Conservation (phyloP, 2,113 vertebrate species). For the Penelope pileata region DNA sequence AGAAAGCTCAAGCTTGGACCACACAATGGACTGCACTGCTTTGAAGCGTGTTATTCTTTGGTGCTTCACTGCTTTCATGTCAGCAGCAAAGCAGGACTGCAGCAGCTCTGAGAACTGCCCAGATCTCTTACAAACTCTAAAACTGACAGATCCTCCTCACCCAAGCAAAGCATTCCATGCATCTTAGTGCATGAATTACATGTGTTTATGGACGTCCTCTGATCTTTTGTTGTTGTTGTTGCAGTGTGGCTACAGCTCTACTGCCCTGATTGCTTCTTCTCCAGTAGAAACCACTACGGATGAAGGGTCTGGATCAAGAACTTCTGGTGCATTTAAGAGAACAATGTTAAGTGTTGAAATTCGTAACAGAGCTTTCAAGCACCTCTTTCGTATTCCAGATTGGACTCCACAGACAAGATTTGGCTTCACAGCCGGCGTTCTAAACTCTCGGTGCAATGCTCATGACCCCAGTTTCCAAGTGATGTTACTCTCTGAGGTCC, state of each 20-base stretch:
- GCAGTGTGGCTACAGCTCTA: neutral
- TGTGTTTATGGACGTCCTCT: rapidly evolving
- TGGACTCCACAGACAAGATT: neutral
- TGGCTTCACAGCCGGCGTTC: neutral
- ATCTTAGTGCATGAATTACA: neutral
- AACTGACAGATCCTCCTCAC: neutral
- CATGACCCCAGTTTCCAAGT: neutral
- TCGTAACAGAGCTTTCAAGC: neutral
- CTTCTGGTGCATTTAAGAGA: neutral
- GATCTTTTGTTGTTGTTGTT: rapidly evolving
- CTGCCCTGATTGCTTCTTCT: neutral
- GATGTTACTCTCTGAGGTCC: neutral
- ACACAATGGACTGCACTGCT: neutral
- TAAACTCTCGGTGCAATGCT: neutral
- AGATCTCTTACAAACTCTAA: neutral
- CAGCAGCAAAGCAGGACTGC: neutral
- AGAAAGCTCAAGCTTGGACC: neutral
- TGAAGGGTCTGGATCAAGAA: neutral
- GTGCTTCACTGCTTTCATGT: neutral
- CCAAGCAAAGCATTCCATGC: neutral
- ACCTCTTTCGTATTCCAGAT: neutral
- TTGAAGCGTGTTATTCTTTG: rapidly evolving
- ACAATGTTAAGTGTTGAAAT: neutral
- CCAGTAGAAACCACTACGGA: neutral
- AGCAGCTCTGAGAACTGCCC: neutral